These are phyloP conservation scores for Dasyprocta punctata DNA, from an alignment of 2,113 vertebrate genomes.

Conservation along the genomic window DNA sequence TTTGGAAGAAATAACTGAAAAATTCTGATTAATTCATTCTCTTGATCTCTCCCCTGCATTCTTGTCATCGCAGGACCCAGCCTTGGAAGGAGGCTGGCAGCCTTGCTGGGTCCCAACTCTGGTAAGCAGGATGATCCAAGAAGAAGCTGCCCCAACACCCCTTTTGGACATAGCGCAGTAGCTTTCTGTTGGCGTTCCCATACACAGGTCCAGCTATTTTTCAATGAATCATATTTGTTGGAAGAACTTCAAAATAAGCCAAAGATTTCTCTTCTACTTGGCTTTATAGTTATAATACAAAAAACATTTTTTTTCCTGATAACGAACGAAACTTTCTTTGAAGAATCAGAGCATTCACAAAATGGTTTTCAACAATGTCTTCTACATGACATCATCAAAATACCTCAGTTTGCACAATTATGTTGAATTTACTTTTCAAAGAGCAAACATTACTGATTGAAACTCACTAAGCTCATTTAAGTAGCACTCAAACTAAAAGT, in stretches of 20 bases:
- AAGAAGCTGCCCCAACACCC: background rate
- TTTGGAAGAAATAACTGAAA: background rate
- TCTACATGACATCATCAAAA: background rate
- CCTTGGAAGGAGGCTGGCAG: background rate
- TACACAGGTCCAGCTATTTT: background rate
- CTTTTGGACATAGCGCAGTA: background rate
- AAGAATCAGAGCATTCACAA: slow-evolving; percentile 39
- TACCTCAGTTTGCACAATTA: slow-evolving; percentile 1
- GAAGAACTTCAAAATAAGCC: slow-evolving; percentile 23
- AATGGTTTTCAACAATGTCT: slow-evolving; percentile 34
- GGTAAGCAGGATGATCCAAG: background rate
- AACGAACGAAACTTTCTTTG: slow-evolving; percentile 46
- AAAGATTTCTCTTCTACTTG: background rate
- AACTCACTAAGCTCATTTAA: background rate
- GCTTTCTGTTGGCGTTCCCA: background rate
- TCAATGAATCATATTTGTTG: slow-evolving; percentile 25
- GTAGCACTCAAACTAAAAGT: background rate
- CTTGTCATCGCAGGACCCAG: background rate
- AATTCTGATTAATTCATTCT: background rate
- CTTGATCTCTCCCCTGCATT: background rate
- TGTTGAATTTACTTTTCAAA: slow-evolving; percentile 40
- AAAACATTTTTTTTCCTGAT: background rate
- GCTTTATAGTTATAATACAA: background rate
- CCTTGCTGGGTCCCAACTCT: background rate
- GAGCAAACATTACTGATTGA: slow-evolving; percentile 6